These are phyloP conservation scores for Microctonus aethiopoides DNA, from an alignment of 2,888 invertebrate species.

Conservation along the genomic window DNA sequence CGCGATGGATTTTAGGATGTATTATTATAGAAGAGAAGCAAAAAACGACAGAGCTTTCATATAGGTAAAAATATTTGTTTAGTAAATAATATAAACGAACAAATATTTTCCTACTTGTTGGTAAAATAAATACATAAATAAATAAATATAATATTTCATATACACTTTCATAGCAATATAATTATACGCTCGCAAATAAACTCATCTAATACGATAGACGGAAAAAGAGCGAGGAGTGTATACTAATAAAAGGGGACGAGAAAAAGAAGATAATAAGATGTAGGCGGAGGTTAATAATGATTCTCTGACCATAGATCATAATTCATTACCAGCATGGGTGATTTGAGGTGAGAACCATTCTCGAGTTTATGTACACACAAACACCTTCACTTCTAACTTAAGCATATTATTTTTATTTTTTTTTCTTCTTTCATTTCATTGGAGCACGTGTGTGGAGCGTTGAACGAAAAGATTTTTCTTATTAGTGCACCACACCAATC, in stretches of 20 bases:
- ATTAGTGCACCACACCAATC: slow-evolving; percentile 43
- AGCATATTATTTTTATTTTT: not conserved
- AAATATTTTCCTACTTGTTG: not conserved
- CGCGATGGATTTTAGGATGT: slow-evolving; percentile 21
- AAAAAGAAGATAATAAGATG: slow-evolving; percentile 19
- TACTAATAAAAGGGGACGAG: not conserved
- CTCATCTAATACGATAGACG: slow-evolving; percentile 1
- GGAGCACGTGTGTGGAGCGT: slow-evolving; percentile 14
- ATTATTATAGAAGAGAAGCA: slow-evolving; percentile 10
- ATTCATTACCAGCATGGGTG: slow-evolving; percentile 29
- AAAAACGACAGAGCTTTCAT: slow-evolving; percentile 45
- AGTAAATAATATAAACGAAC: no score
- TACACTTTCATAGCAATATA: not conserved
- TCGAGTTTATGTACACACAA: slow-evolving; percentile 21
- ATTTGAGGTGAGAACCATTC: slow-evolving; percentile 28
- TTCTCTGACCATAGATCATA: slow-evolving; percentile 25
- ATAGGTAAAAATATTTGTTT: no score
- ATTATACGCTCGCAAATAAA: not conserved
- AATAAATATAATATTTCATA: slow-evolving; percentile 10
- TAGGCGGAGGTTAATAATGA: slow-evolving; percentile 20
- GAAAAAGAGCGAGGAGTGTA: not conserved
- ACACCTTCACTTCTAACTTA: slow-evolving; percentile 10
- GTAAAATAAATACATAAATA: not conserved
- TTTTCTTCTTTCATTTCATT: not conserved
- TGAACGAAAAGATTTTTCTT: slow-evolving; percentile 45